Percentiles rank a stretch among this genome's conserved stretches.
Evolutionary conservation across 2,113 vertebrate genomes (phyloP).

Genomic region (Enhydra lutris): DNA sequence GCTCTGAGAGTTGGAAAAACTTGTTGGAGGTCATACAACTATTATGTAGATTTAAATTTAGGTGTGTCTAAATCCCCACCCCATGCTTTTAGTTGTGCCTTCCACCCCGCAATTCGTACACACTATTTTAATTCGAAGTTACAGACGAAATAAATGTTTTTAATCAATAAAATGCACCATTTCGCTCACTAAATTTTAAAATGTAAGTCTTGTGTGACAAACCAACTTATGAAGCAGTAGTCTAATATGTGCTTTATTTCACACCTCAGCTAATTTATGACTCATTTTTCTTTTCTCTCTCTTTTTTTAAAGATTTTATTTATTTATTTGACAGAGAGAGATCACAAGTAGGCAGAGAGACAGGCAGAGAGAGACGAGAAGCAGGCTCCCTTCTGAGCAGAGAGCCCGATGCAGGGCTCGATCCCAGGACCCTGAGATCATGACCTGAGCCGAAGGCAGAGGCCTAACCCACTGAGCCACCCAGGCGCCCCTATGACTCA

Average conservation of each 20-base stretch:
- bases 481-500: too few species aligned
- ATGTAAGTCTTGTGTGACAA: not conserved
- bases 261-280: not conserved
- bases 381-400: too few species aligned
- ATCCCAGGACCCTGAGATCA: too few species aligned
- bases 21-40: not conserved
- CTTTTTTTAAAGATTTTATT: too few species aligned
- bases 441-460: too few species aligned
- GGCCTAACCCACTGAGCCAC: too few species aligned
- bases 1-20: not conserved
- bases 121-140: not conserved
- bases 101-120: not conserved
- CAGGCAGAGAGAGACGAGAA: not conserved
- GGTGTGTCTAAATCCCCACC: not conserved
- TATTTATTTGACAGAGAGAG: too few species aligned
- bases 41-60: not conserved
- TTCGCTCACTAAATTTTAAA: not conserved
- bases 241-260: conserved; percentile 42
- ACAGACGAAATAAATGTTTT: not conserved
- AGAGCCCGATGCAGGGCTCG: too few species aligned
- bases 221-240: not conserved
- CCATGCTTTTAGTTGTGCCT: not conserved
- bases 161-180: not conserved
- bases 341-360: too few species aligned
- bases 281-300: not conserved